These are phyloP conservation scores for Trachelus tabidus DNA, from an alignment of 2,888 invertebrate genomes.

Conservation along the genomic window DNA sequence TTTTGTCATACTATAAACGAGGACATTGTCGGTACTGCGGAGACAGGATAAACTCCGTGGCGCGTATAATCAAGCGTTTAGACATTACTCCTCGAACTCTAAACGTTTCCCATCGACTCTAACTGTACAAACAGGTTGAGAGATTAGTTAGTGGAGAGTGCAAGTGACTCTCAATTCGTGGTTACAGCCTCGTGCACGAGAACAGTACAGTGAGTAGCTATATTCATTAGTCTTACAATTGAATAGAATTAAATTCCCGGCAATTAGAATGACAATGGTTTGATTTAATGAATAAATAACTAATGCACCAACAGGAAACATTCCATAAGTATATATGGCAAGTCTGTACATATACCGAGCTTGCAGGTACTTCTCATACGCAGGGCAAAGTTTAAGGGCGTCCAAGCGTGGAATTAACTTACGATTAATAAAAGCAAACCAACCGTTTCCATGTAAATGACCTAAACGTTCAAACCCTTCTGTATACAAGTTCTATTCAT, in stretches of 20 bases:
- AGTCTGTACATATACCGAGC: neutral
- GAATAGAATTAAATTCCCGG: neutral
- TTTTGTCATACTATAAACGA: neutral
- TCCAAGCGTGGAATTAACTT: neutral
- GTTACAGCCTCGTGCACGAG: neutral
- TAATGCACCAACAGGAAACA: neutral
- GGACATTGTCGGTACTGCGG: neutral
- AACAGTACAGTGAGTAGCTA: neutral
- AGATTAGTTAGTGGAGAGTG: conserved; percentile 36
- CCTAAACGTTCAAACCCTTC: neutral
- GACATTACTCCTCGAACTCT: conserved; percentile 6
- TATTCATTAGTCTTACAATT: neutral
- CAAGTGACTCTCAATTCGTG: conserved; percentile 24
- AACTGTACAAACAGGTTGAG: conserved; percentile 42
- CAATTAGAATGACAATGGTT: neutral
- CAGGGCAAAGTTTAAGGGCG: neutral
- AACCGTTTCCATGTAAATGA: neutral
- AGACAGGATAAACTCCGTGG: neutral
- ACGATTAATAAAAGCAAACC: neutral
- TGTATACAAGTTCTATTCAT: neutral
- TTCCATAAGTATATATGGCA: neutral
- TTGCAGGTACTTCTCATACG: neutral
- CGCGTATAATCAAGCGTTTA: conserved; percentile 32
- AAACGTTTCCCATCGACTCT: conserved; percentile 28
- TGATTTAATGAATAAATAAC: neutral